These are phyloP conservation scores for Gadopsis marmoratus DNA, from an alignment of 2,797 vertebrate genomes.

Conservation along the genomic window DNA sequence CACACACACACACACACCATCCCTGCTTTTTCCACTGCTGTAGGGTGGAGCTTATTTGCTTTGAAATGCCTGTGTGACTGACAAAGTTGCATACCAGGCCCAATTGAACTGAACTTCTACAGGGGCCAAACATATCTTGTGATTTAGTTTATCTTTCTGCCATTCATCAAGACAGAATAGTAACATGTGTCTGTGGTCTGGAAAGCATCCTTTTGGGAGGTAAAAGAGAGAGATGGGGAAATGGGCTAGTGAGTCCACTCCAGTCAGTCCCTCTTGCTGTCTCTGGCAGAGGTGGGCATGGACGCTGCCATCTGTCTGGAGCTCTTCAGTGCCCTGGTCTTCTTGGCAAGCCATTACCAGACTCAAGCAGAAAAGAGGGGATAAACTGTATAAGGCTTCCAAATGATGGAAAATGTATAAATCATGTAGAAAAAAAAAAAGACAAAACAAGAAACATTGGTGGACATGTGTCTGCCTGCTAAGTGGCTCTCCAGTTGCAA, in stretches of 20 bases:
- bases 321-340: conserved; percentile 42
- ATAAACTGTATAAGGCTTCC: conserved; percentile 1
- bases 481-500: conserved; percentile 13
- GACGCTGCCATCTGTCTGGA: conserved; percentile 60
- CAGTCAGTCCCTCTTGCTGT: conserved; percentile 45
- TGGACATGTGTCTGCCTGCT: conserved; percentile 16
- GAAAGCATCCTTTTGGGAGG: conserved; percentile 47
- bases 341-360: conserved; percentile 47
- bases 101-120: conserved; percentile 35
- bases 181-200: conserved; percentile 46
- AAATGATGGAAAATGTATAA: conserved; percentile 43
- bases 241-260: conserved; percentile 54
- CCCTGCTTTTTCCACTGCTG: conserved; percentile 58
- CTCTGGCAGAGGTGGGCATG: conserved; percentile 56
- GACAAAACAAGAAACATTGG: not conserved
- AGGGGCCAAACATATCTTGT: conserved; percentile 24
- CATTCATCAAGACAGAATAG: conserved; percentile 46
- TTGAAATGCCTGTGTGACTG: conserved; percentile 77
- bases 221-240: conserved; percentile 44
- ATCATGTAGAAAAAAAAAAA: conserved; percentile 29
- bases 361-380: conserved; percentile 16
- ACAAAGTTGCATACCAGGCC: conserved; percentile 60
- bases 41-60: conserved; percentile 79
- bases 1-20: conserved; percentile 36
- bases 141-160: conserved; percentile 40